phyloP scores from a whole-genome alignment of 1,140 invertebrate genomes.

The Lineus longissimus region DNA sequence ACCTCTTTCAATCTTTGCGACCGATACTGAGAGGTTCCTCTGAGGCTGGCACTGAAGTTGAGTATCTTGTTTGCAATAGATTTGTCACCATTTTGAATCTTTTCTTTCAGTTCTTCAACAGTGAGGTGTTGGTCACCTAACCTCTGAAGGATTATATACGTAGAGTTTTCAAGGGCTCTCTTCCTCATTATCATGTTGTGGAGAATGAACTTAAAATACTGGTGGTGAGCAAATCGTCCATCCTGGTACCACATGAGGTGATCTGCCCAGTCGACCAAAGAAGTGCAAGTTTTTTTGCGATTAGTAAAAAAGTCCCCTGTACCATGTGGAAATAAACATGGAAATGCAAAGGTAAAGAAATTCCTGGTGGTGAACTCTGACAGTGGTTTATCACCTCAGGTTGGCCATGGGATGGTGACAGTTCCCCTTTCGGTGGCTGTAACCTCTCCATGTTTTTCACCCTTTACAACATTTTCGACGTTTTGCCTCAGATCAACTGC shows the following conservation, averaged over 20 bases:
- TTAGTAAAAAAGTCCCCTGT: background rate
- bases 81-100: background rate
- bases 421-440: background rate
- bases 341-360: constrained; percentile 1
- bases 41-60: constrained; percentile 1
- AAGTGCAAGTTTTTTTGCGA: background rate
- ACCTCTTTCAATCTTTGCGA: background rate
- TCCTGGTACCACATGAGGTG: constrained; percentile 2
- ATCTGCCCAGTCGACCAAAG: background rate
- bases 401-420: constrained; percentile 7
- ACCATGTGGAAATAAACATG: background rate
- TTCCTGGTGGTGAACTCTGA: background rate
- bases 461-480: background rate
- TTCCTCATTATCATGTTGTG: background rate
- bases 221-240: background rate
- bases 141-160: constrained; percentile 9
- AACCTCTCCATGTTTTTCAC: background rate
- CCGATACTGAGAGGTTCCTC: constrained; percentile 11
- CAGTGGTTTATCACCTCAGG: background rate
- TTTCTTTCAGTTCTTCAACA: background rate
- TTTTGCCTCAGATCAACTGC: background rate
- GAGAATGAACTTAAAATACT: constrained; percentile 23
- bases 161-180: background rate
- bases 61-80: background rate
- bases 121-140: constrained; percentile 15